phyloP scores from a whole-genome alignment of 2,113 vertebrate species.

The Phylloscopus whistleri region DNA sequence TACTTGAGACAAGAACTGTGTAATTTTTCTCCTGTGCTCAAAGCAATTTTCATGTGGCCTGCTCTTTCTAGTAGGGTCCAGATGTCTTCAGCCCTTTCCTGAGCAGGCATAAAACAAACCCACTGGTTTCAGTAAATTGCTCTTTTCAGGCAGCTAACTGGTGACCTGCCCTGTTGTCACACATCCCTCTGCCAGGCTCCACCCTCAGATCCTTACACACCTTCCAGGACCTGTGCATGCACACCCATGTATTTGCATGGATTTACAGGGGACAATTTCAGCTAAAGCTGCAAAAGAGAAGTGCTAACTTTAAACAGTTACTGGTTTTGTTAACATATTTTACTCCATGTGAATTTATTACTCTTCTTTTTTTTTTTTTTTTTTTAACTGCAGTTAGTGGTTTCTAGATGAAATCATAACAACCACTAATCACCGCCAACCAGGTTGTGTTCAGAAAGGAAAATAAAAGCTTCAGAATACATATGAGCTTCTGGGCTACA shows the following conservation, averaged over 20 bases:
- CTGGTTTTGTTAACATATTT: background rate
- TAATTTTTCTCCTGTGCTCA: background rate
- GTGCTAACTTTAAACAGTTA: background rate
- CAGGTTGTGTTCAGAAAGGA: slow-evolving; percentile 11
- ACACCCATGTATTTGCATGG: background rate
- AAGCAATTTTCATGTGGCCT: background rate
- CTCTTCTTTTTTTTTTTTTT: background rate
- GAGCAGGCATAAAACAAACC: background rate
- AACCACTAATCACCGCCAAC: background rate
- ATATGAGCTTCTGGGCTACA: background rate
- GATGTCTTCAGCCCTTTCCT: background rate
- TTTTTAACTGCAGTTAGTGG: background rate
- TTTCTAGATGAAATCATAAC: background rate
- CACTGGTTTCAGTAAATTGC: background rate
- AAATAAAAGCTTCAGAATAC: background rate
- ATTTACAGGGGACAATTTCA: background rate
- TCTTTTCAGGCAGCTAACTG: background rate
- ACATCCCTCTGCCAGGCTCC: background rate
- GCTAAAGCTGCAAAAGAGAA: background rate
- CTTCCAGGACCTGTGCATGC: background rate
- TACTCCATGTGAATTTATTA: background rate
- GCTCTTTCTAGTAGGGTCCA: background rate
- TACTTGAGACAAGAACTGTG: background rate
- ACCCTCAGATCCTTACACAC: rapidly evolving
- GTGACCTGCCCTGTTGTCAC: background rate